Base-by-base conservation (phyloP, 2,888 invertebrate species). In the Drosophila villosipedis region DNA sequence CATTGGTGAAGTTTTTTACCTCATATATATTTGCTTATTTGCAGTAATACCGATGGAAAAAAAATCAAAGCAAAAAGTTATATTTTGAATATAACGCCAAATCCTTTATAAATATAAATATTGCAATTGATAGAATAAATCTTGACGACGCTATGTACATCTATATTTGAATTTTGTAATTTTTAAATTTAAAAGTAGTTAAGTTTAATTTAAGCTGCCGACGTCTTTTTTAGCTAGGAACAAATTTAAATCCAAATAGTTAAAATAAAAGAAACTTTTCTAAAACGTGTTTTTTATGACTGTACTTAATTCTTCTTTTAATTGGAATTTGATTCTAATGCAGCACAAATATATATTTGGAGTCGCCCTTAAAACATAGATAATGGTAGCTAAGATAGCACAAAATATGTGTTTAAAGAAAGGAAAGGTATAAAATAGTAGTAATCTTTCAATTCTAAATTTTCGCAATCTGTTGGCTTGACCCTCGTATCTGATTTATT, bases 401-500 rank as follows among this genome's bases (percentile, higher is more conserved):
- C 25, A 47, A 16, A 22, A 25, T 16, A 16, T 35, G 5, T 14
- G 25, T 16, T 16, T 16, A 16, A 10, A 10, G 10, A 10, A n/a
- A 5, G 41, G 2, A 41, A 5, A 10, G 4, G 10, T 9, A 16
- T 4, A 9, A 16, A 16, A 16, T 25, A 16, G 9, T 9, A 9
- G 6, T 16, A 47, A 16, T 12, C 28, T 50, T 5, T 10, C 28
- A 28, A 10, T 16, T 30, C 12, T 4, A 7, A 1, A 31, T 3
- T n/a, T 2, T 41, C 2, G 10, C 22, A 57, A 68, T 31, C 58
- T 43, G 3, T 7, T 30, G 3, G 22, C 19, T 10, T 22, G 6
- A 16, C 57, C 79, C 59, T 66, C 79, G 75, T 4, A 28, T n/a
- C n/a, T 43, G 12, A 54, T 25, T 41, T 33, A 49, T n/a, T 33